Evolutionary conservation across 2,797 vertebrate genomes (phyloP).

Genomic region (Varecia variegata): DNA sequence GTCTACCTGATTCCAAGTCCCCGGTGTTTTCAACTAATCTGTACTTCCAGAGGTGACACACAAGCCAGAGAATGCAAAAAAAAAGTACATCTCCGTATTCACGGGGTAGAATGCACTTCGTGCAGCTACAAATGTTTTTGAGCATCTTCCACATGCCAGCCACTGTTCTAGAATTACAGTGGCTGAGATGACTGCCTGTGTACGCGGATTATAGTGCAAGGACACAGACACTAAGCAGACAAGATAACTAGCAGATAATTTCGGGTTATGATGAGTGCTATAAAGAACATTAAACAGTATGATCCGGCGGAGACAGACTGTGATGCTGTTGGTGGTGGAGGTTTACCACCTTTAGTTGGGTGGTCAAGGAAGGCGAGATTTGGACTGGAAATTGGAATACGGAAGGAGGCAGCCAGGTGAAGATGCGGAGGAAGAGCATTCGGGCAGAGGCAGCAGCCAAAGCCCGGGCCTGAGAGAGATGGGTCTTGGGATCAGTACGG

Average conservation of each 20-base stretch:
- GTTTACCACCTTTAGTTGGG: neutral
- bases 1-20: too few species aligned
- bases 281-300: neutral
- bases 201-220: neutral
- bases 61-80: too few species aligned
- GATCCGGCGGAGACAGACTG: too few species aligned
- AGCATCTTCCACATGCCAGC: too few species aligned
- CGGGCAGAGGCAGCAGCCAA: neutral
- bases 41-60: too few species aligned
- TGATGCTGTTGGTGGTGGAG: too few species aligned
- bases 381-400: neutral
- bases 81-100: too few species aligned
- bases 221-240: neutral
- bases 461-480: too few species aligned
- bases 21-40: too few species aligned
- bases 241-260: neutral
- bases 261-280: fast-evolving
- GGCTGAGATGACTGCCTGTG: neutral
- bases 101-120: too few species aligned
- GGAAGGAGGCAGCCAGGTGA: neutral
- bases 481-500: neutral
- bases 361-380: neutral
- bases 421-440: neutral
- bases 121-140: too few species aligned
- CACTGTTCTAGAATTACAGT: neutral